Evolutionary conservation across 1,140 invertebrate species (phyloP).

Genomic region (Lethrus apterus): DNA sequence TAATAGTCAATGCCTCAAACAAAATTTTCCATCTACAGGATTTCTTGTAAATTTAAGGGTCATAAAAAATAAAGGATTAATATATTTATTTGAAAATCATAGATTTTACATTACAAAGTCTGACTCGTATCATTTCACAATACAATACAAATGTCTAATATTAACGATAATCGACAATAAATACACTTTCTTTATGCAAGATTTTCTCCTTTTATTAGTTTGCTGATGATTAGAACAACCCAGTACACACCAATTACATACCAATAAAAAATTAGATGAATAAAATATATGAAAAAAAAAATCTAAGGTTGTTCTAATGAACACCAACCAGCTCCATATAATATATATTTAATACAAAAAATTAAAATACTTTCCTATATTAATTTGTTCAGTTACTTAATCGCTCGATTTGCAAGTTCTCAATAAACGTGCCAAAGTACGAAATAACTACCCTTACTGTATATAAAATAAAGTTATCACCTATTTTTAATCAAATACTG

Average conservation of each 20-base stretch:
- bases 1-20: no score
- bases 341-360: background rate
- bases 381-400: background rate
- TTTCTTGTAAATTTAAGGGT: no score
- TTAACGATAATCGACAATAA: conserved; percentile 1
- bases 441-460: no score
- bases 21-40: no score
- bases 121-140: no score
- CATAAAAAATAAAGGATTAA: no score
- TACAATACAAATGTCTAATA: conserved; percentile 1
- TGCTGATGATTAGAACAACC: background rate
- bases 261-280: background rate
- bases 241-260: background rate
- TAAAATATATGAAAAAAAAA: background rate
- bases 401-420: background rate
- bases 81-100: background rate
- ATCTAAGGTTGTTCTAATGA: background rate
- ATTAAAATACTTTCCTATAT: background rate
- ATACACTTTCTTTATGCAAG: background rate
- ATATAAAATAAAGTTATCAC: no score
- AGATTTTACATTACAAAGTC: background rate
- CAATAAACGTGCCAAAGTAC: no score
- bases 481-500: no score
- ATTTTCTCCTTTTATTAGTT: background rate
- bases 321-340: background rate